These are phyloP conservation scores for Xenopus borealis DNA, from an alignment of 2,113 vertebrate species.

Conservation along the genomic window DNA sequence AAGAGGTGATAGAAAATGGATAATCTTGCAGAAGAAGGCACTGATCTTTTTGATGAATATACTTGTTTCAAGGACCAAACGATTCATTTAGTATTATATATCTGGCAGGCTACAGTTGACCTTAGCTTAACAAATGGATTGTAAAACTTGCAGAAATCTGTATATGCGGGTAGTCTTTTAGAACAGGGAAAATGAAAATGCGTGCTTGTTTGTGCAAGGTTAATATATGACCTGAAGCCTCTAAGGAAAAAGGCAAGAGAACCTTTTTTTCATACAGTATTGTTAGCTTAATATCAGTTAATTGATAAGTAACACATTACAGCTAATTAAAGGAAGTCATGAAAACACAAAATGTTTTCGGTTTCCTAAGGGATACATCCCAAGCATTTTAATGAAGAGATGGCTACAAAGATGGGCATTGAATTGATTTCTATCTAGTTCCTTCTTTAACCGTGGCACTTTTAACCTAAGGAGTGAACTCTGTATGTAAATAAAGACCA, in stretches of 20 bases:
- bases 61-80: neutral
- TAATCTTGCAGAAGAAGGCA: neutral
- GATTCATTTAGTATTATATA: neutral
- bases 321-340: neutral
- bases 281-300: neutral
- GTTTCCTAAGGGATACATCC: neutral
- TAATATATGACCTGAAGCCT: neutral
- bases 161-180: neutral
- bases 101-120: neutral
- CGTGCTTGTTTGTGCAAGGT: neutral
- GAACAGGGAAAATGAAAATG: neutral
- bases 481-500: no score
- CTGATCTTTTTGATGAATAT: slow-evolving; percentile 1
- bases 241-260: neutral
- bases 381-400: neutral
- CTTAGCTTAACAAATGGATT: neutral
- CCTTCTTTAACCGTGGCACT: neutral
- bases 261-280: neutral
- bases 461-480: no score
- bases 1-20: slow-evolving; percentile 1
- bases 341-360: neutral
- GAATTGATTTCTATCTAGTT: neutral
- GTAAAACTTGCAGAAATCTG: neutral
- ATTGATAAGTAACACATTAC: neutral
- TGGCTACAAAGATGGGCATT: neutral